These are phyloP conservation scores for Corythoichthys haematopterus DNA, from an alignment of 2,113 vertebrate species.

Conservation along the genomic window DNA sequence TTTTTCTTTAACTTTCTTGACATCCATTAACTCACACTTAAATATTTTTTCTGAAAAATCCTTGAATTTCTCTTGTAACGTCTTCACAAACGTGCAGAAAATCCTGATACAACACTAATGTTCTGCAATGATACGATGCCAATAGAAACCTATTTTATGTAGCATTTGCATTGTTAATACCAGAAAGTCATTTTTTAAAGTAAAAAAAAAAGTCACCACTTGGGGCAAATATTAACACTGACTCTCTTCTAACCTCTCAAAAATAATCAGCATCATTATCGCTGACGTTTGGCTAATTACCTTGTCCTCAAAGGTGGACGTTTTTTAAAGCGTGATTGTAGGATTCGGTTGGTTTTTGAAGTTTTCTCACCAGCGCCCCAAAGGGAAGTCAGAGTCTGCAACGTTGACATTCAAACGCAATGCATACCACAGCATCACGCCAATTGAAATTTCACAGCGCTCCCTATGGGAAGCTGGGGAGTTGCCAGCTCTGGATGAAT, in stretches of 20 bases:
- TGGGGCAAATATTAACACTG: neutral
- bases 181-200: neutral
- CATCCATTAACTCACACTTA: too few species aligned
- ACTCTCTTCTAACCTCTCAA: conserved; percentile 44
- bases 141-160: too few species aligned
- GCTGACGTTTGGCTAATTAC: conserved; percentile 56
- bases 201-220: neutral
- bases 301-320: conserved; percentile 76
- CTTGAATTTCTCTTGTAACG: too few species aligned
- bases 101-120: too few species aligned
- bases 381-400: conserved; percentile 69
- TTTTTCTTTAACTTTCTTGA: too few species aligned
- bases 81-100: too few species aligned
- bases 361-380: conserved; percentile 71
- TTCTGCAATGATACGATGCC: too few species aligned
- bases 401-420: conserved; percentile 80
- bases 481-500: conserved; percentile 75
- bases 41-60: too few species aligned
- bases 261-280: conserved; percentile 64
- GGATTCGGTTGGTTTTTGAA: conserved; percentile 73
- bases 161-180: too few species aligned
- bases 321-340: conserved; percentile 76
- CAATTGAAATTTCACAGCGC: conserved; percentile 77
- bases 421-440: conserved; percentile 76
- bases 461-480: conserved; percentile 68